Base-by-base conservation (phyloP, 2,888 invertebrate species). In the Archips xylosteana region DNA sequence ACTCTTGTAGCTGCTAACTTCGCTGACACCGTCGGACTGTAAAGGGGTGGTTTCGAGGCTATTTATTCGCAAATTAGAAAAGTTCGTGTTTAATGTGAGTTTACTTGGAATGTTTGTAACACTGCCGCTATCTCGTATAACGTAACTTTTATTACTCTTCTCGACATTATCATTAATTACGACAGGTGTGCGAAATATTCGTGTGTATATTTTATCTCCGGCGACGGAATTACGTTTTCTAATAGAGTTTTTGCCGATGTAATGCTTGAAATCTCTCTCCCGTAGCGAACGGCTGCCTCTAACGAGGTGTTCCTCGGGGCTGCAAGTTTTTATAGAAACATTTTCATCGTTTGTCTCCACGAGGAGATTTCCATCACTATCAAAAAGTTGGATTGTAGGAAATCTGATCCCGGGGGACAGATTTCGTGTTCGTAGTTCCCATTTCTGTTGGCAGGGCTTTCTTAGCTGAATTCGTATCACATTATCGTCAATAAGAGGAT, bases 391-490 rank as follows among this genome's bases (percentile, higher is more conserved):
- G 85, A 96, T 95, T 74, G 95, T 95, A 47, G 96, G 96, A 79
- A 96, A 92, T 80, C 88, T 88, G 76, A 95, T 91, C 80, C 95
- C 94, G 57, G 95, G 95, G 71, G 96, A 96, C 72, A 95, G 95
- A 87, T 95, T 96, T 78, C 95, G 95, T 54, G 96, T 96, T 61
- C 95, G 94, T 77, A 96, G 86, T 86, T 96, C 95, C 96, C 96
- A 96, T 88, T 95, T 95, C 89, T 95, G 95, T 78, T 95, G 95
- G 82, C 89, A 93, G 64, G 96, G 95, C 86, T 95, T 96, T 82
- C 95, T 92, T 77, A 96, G 88, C 87, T 96, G 95, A 78, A 96
- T 94, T 75, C 95, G 92, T 81, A 96, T 96, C 78, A 95, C 90
- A 80, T 96, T 95, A 79, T 94, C 92, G 77, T 94, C 90, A 87